Conservation (phyloP, 2,113 vertebrate species). For the Otolemur garnettii region DNA sequence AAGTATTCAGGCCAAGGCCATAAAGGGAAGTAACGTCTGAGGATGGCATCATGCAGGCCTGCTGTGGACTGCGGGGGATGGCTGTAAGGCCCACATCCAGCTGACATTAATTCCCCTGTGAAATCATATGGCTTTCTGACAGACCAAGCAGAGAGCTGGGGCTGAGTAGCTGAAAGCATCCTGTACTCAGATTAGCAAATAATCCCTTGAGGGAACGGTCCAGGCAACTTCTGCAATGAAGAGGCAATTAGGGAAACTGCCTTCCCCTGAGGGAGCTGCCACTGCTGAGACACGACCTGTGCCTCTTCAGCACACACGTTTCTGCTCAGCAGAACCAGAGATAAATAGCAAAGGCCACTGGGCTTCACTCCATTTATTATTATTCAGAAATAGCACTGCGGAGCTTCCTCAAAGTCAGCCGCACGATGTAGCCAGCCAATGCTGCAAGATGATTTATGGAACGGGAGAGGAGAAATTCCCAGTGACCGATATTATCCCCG, state of each 20-base stretch:
- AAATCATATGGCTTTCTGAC: background rate
- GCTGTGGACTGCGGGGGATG: background rate
- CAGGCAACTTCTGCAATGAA: background rate
- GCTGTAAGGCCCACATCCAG: background rate
- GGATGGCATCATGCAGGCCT: background rate
- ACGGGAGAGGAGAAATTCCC: constrained; percentile 43
- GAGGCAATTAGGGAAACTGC: constrained; percentile 51
- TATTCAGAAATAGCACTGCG: constrained; percentile 68
- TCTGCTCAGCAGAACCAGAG: constrained; percentile 26
- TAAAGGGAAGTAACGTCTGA: background rate
- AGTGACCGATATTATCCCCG: background rate
- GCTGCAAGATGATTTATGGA: constrained; percentile 64
- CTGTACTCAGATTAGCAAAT: constrained; percentile 27
- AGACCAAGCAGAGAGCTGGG: background rate
- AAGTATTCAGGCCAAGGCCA: background rate
- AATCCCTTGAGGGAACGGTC: constrained; percentile 33
- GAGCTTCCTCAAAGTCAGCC: constrained; percentile 73
- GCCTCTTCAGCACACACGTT: background rate
- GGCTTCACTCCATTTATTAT: constrained; percentile 47
- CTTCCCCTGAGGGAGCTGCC: background rate
- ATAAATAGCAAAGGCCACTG: constrained; percentile 59
- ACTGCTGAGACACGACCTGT: background rate
- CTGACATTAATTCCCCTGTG: background rate
- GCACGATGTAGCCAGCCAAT: background rate
- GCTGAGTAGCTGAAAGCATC: background rate